Evolutionary conservation across 1,140 invertebrate species (phyloP).

Genomic region (Trichomalopsis sarcophagae): DNA sequence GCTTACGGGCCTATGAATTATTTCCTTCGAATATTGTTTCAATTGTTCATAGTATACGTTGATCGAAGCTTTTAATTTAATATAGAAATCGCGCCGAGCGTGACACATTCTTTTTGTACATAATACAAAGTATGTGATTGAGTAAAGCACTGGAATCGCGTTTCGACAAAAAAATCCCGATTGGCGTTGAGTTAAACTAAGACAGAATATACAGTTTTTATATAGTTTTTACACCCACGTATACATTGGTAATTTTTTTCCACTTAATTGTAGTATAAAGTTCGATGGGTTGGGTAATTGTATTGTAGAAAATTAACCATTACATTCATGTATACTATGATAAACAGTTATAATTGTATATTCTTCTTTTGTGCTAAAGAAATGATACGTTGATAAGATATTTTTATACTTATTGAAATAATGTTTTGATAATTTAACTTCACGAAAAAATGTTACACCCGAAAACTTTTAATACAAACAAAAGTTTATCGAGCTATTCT

Average conservation of each 20-base stretch:
- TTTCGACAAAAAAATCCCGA: neutral
- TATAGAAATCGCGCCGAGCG: neutral
- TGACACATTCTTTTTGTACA: conserved; percentile 17
- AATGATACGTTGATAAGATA: neutral
- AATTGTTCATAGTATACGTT: neutral
- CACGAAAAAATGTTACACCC: neutral
- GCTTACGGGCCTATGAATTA: conserved; percentile 62
- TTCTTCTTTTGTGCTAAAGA: neutral
- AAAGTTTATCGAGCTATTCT: neutral
- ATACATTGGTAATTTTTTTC: neutral
- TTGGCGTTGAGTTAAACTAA: neutral
- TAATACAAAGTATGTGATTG: neutral
- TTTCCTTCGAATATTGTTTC: neutral
- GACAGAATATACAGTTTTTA: neutral
- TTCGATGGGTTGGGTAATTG: neutral
- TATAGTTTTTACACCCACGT: neutral
- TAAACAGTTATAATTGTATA: neutral
- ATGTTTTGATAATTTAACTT: neutral
- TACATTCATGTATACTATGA: neutral
- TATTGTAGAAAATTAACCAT: neutral
- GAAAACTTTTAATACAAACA: neutral
- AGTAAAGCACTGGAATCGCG: neutral
- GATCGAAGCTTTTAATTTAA: neutral
- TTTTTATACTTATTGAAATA: neutral
- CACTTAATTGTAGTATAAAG: neutral